A percentile compares a stretch with the other conserved stretches of the same genome.
Evolutionary conservation across 2,797 vertebrate species (phyloP).

Genomic region (Podarcis siculus): DNA sequence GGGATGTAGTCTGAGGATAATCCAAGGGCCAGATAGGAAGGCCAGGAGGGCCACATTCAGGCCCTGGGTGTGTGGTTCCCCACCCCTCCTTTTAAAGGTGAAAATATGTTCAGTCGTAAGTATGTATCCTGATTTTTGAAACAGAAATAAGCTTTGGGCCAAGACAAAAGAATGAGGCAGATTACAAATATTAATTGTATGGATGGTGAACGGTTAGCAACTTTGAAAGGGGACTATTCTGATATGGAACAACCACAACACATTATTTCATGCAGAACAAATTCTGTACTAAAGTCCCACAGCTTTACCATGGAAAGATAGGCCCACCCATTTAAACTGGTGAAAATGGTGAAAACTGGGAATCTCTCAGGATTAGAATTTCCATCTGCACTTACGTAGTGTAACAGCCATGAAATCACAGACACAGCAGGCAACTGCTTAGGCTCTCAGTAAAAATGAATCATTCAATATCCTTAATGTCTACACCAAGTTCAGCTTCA

Average conservation of each 20-base stretch:
- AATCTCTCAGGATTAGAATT: background rate
- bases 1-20: no score
- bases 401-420: no score
- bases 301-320: background rate
- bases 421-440: background rate
- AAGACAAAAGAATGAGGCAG: background rate
- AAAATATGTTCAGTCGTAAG: no score
- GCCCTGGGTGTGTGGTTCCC: no score
- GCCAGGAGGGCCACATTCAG: no score
- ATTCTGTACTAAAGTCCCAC: background rate
- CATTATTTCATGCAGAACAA: background rate
- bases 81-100: no score
- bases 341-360: background rate
- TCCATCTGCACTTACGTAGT: background rate
- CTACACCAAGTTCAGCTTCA: background rate
- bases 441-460: background rate
- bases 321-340: no score
- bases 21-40: no score
- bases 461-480: background rate
- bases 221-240: background rate
- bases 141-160: background rate
- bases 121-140: background rate
- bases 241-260: background rate
- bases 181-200: background rate
- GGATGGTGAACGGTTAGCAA: background rate